Evolutionary conservation across 2,113 vertebrate genomes (phyloP), one percentile per base, ranked within the genome.

Genomic region (Pterocles gutturalis): DNA sequence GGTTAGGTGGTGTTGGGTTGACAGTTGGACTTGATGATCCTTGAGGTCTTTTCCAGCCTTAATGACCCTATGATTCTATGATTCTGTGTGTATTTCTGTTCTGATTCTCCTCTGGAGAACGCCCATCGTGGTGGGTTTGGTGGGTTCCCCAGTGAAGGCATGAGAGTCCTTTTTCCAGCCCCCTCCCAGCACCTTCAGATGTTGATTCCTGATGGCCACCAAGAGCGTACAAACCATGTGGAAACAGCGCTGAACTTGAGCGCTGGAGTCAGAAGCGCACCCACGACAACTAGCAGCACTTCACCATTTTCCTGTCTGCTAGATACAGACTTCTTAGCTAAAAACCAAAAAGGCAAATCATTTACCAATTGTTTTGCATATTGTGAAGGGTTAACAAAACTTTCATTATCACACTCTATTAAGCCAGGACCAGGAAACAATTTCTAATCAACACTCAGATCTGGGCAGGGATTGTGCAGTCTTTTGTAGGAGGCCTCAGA

Each of bases 371-470:
- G 65, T 95, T 97, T 95, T 97, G 89, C 89, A 93, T 97, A 54
- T 86, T 89, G 80, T 71, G 94, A 97, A 96, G 96, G 95, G 97
- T 98, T 98, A 97, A 97, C 96, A 97, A 96, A 96, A 97, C 96
- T 97, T 98, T 95, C 97, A 97, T 98, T 98, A 97, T 98, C 97
- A 98, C 98, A 98, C 96, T 96, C 98, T 98, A 97, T 98, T 98
- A 98, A 98, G 93, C 97, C 96, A 97, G 96, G 97, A 98, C 96
- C 98, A 98, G 98, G 98, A 98, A 98, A 98, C 98, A 98, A 97
- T 98, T 98, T 98, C 98, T 98, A 98, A 98, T 98, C 98, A 98
- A 97, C 94, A 93, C 97, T 97, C 95, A 96, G 98, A 98, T 98
- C 98, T 98, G 98, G 96, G 94, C 97, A 98, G 98, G 98, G 98